Conservation (phyloP, 92 coral and sea anemone species). For the Pocillopora grandis region DNA sequence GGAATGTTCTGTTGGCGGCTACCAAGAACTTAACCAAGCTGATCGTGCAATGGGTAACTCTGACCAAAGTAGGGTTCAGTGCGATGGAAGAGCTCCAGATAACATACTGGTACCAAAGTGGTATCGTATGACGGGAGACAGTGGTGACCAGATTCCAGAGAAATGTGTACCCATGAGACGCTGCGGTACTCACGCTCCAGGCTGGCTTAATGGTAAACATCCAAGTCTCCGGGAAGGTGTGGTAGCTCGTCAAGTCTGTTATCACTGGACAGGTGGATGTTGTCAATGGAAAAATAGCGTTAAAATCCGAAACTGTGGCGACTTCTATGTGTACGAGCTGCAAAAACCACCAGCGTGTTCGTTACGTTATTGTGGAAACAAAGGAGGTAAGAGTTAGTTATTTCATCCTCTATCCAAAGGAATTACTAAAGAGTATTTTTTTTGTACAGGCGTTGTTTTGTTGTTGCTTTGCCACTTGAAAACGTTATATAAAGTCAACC, state of each 20-base stretch:
- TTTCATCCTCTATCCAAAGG: too few relatives aligned
- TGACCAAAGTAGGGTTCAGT: neutral
- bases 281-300: conserved; percentile 9
- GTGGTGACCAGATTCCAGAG: conserved; percentile 1
- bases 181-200: conserved; percentile 36
- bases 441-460: too few relatives aligned
- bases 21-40: neutral
- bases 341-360: conserved; percentile 1
- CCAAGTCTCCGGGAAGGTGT: conserved; percentile 9
- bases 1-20: too few relatives aligned
- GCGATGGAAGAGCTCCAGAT: neutral
- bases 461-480: too few relatives aligned
- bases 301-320: conserved; percentile 11
- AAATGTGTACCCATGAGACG: neutral
- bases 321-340: neutral
- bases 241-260: conserved; percentile 16
- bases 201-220: conserved; percentile 13
- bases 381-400: neutral
- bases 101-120: neutral
- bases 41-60: neutral
- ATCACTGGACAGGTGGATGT: conserved; percentile 14
- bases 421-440: too few relatives aligned
- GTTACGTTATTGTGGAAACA: conserved; percentile 25
- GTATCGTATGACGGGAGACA: conserved; percentile 10
- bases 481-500: too few relatives aligned